phyloP scores from a whole-genome alignment of 2,888 invertebrate genomes.

The Eustalomyia histrio region DNA sequence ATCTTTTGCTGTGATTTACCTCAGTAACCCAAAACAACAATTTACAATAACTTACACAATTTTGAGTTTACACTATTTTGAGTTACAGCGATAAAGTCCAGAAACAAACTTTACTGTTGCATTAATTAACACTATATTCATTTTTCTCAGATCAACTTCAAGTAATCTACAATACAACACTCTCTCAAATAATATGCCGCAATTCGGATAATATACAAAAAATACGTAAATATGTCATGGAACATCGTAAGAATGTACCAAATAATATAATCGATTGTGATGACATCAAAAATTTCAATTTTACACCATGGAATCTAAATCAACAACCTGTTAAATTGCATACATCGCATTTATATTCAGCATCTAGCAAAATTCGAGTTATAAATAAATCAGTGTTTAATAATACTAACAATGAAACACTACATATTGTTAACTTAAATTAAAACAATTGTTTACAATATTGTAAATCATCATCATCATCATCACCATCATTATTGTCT shows the following conservation, averaged over 20 bases:
- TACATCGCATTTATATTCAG: slow-evolving; percentile 66
- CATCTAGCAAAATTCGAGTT: slow-evolving; percentile 69
- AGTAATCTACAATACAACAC: slow-evolving; percentile 88
- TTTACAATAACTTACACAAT: too few relatives aligned
- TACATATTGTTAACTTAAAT: slow-evolving; percentile 17
- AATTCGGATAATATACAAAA: slow-evolving; percentile 85
- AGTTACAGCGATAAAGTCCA: too few relatives aligned
- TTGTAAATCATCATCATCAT: too few relatives aligned
- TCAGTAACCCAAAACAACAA: too few relatives aligned
- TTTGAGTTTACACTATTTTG: too few relatives aligned
- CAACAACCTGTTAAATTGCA: slow-evolving; percentile 65
- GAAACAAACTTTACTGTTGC: too few relatives aligned
- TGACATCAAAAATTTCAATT: slow-evolving; percentile 82
- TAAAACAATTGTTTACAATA: slow-evolving; percentile 5
- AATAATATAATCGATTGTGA: slow-evolving; percentile 84
- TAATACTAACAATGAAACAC: slow-evolving; percentile 22
- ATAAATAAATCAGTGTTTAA: slow-evolving; percentile 53
- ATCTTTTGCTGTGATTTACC: too few relatives aligned
- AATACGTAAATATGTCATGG: slow-evolving; percentile 87
- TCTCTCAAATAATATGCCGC: slow-evolving; percentile 88
- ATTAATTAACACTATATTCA: too few relatives aligned
- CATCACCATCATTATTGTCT: slow-evolving; percentile 16
- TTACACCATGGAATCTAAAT: slow-evolving; percentile 81
- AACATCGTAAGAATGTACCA: slow-evolving; percentile 80
- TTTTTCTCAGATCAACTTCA: slow-evolving; percentile 84